A percentile compares a stretch with the other conserved stretches of the same genome.
These are phyloP conservation scores for Ophioninae sp. DNA, from an alignment of 2,888 invertebrate species.

Conservation along the genomic window DNA sequence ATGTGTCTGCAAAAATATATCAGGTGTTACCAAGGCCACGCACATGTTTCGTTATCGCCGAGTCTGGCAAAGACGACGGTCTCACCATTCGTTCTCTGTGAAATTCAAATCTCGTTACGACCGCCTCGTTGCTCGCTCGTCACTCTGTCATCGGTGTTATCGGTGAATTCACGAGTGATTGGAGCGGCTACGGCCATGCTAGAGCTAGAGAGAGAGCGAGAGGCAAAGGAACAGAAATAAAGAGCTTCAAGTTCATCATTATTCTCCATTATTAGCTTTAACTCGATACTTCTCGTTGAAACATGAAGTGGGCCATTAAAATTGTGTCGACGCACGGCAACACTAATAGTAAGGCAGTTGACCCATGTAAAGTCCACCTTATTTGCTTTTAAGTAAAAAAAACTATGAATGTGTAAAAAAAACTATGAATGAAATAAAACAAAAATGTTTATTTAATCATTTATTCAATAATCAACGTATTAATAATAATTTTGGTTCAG, in stretches of 20 bases:
- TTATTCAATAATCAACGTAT: too few relatives aligned
- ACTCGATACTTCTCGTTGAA: background rate
- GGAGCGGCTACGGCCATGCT: background rate
- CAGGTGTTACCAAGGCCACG: slow-evolving; percentile 31
- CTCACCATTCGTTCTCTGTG: background rate
- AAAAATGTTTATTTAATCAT: too few relatives aligned
- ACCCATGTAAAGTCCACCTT: too few relatives aligned
- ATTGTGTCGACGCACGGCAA: background rate
- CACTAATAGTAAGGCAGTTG: too few relatives aligned
- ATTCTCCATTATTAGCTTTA: background rate
- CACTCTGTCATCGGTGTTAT: background rate
- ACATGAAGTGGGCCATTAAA: slow-evolving; percentile 9
- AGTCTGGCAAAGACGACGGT: background rate
- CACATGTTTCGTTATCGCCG: slow-evolving; percentile 42
- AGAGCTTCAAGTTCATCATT: background rate
- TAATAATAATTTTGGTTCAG: too few relatives aligned
- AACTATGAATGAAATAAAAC: too few relatives aligned
- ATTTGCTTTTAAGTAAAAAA: too few relatives aligned
- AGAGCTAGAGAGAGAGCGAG: background rate
- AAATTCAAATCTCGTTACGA: slow-evolving; percentile 24
- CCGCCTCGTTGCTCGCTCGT: background rate
- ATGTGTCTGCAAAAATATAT: background rate
- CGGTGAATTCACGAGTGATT: slow-evolving; percentile 11
- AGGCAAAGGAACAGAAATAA: background rate
- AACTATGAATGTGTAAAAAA: too few relatives aligned